These are phyloP conservation scores for Polyommatus icarus DNA, from an alignment of 2,888 invertebrate genomes.

Conservation along the genomic window DNA sequence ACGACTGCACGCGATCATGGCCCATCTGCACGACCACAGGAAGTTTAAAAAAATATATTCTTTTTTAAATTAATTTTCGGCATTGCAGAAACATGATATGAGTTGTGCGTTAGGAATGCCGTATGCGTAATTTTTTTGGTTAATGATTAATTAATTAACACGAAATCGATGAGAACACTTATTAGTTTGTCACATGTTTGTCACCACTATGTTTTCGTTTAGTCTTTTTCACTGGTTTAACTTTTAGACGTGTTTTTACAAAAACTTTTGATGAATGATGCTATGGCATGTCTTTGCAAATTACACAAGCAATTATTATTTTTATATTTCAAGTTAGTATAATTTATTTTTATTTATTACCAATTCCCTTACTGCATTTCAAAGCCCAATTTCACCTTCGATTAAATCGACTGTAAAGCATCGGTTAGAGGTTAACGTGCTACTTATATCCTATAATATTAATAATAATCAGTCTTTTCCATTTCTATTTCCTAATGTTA, in stretches of 20 bases:
- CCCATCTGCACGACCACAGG: constrained; percentile 27
- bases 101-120: background rate
- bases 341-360: background rate
- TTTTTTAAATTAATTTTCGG: background rate
- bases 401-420: background rate
- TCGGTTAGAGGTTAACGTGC: background rate
- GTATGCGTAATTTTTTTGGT: no score
- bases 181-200: no score
- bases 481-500: background rate
- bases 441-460: background rate
- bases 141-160: no score
- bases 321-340: background rate
- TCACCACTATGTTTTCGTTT: no score
- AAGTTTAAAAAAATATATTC: background rate
- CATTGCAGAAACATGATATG: background rate
- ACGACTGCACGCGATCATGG: constrained; percentile 23
- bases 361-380: background rate
- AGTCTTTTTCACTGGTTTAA: no score
- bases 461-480: background rate
- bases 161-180: no score
- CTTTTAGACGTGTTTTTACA: no score
- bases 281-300: no score
- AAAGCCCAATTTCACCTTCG: background rate
- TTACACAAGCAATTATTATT: no score
- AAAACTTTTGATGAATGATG: no score